Conservation (phyloP, 1,140 invertebrate genomes). For the Gonatopus flavifemur region DNA sequence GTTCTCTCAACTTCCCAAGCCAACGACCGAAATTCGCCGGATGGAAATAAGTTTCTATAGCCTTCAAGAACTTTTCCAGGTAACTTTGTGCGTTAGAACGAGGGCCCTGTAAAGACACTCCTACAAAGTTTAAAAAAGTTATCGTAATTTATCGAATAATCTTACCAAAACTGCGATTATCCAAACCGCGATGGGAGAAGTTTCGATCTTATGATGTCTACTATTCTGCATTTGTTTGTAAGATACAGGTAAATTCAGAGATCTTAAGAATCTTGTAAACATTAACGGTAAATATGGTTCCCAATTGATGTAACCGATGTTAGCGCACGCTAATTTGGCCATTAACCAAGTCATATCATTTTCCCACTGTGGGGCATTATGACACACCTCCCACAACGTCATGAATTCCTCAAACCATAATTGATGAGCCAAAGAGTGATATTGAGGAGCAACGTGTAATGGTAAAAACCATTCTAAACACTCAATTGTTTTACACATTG, state of each 20-base stretch:
- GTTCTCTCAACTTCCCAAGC: constrained; percentile 66
- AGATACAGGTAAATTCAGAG: constrained; percentile 77
- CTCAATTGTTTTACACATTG: constrained; percentile 64
- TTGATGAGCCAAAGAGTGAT: constrained; percentile 67
- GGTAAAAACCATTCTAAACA: constrained; percentile 79
- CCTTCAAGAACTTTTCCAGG: constrained; percentile 78
- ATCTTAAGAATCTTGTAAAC: constrained; percentile 77
- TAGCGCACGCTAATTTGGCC: constrained; percentile 70
- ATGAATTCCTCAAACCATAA: constrained; percentile 87
- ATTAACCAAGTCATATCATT: constrained; percentile 72
- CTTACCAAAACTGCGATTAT: constrained; percentile 41
- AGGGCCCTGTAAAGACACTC: constrained; percentile 55
- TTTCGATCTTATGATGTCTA: constrained; percentile 60
- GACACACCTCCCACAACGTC: constrained; percentile 74
- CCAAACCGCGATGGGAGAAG: constrained; percentile 62
- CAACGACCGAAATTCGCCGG: constrained; percentile 84
- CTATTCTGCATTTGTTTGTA: constrained; percentile 63
- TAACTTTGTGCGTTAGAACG: constrained; percentile 67
- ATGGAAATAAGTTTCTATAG: constrained; percentile 86
- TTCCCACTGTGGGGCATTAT: constrained; percentile 73
- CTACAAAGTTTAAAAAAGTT: background rate
- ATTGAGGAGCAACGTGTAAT: constrained; percentile 64
- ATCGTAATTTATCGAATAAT: constrained; percentile 1
- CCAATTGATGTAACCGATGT: constrained; percentile 88
- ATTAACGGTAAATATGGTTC: constrained; percentile 78